Base-by-base conservation (phyloP, 2,888 invertebrate genomes). In the Hydriomena furcata region DNA sequence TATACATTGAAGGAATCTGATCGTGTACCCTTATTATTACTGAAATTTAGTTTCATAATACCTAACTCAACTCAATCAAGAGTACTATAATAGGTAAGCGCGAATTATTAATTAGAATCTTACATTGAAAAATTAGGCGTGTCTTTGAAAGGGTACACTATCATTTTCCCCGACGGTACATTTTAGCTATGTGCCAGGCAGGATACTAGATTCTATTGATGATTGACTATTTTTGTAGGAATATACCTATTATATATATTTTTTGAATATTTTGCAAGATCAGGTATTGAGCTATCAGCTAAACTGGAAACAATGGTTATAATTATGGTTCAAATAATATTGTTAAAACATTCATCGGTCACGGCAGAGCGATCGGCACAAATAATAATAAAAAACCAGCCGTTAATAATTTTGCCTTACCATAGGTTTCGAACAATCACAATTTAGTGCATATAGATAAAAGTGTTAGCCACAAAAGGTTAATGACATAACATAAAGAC, bases 391-490 rank as follows among this genome's bases (percentile, higher is more conserved):
- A 66, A 30, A 36, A 67, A 67, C 34, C 62, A 73, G 76, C 72
- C 60, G 63, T 61, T 50, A 56, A 52, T 61, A 60, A 58, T 57
- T 51, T 61, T 46, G 55, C 52, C 72, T 74, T 72, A 77, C 76
- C 75, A 62, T 61, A 57, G 46, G 53, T 53, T 58, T 84, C 52
- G 10, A 78, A 83, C 80, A 68, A 55, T 79, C 77, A 54, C 46
- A 63, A 63, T 75, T 68, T 65, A 75, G 86, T 87, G 87, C 88
- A 75, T 60, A 74, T 62, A 66, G 65, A 62, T 71, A 68, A 63
- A 66, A 73, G 76, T 82, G 87, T 89, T 89, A 89, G 89, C 87
- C 84, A 89, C 88, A 86, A 68, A 85, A 83, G 64, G 79, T 84
- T 85, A 84, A 82, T 75, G 67, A 76, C 64, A 66, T 69, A 79